Evolutionary conservation across 2,888 invertebrate genomes (phyloP).

Genomic region (Troides helena): DNA sequence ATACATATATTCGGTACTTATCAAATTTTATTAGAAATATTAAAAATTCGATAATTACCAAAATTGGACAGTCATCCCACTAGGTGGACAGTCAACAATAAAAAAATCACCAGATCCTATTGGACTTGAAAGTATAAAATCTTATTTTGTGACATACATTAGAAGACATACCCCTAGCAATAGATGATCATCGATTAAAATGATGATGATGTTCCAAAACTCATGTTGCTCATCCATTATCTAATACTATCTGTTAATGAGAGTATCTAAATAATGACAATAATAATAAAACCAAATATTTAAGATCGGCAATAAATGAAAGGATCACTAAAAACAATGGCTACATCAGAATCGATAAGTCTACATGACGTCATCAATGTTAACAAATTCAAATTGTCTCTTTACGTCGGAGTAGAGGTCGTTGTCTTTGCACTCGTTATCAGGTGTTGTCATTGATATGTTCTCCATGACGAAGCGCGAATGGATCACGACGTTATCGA

Average conservation of each 20-base stretch:
- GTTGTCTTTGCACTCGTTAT: constrained; percentile 56
- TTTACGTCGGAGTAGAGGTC: constrained; percentile 64
- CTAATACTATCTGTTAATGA: background rate
- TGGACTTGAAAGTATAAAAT: too few relatives aligned
- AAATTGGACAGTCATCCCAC: too few relatives aligned
- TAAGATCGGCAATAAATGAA: background rate
- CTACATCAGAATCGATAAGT: background rate
- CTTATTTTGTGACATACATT: too few relatives aligned
- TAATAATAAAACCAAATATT: background rate
- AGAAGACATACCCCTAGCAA: too few relatives aligned
- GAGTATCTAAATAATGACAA: background rate
- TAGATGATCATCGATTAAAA: too few relatives aligned
- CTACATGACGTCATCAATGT: constrained; percentile 28
- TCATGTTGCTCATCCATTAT: background rate
- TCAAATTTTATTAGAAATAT: too few relatives aligned
- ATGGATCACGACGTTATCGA: constrained; percentile 54
- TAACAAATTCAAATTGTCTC: constrained; percentile 36
- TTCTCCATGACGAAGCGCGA: constrained; percentile 50
- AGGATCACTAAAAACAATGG: background rate
- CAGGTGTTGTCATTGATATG: constrained; percentile 43
- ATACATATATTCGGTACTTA: too few relatives aligned
- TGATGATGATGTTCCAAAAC: background rate
- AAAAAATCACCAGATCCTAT: too few relatives aligned
- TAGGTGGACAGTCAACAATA: too few relatives aligned
- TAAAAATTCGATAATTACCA: too few relatives aligned